phyloP scores from a whole-genome alignment of 2,888 invertebrate genomes.

The Oeneis ivallda region DNA sequence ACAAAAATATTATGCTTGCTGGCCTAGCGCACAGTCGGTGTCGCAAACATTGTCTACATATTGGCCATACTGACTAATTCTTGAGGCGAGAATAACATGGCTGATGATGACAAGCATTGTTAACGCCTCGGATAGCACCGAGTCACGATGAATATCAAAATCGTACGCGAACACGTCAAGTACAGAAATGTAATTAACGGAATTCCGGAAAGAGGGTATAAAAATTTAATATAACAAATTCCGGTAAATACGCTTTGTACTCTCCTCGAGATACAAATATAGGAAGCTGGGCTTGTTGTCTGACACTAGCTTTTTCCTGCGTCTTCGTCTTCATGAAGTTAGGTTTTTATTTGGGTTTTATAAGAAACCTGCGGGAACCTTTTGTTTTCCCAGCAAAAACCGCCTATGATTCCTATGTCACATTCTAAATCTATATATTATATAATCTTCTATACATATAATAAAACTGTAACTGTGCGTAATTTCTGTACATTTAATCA shows the following conservation, averaged over 20 bases:
- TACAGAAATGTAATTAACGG: conserved; percentile 22
- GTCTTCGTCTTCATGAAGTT: neutral
- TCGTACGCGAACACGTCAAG: conserved; percentile 11
- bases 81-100: neutral
- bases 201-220: conserved; percentile 10
- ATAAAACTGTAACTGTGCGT: too few species aligned
- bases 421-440: too few species aligned
- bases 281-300: too few species aligned
- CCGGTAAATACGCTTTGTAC: neutral
- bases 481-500: too few species aligned
- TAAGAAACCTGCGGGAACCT: too few species aligned
- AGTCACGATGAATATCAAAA: conserved; percentile 16
- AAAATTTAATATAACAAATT: conserved; percentile 5
- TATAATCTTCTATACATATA: too few species aligned
- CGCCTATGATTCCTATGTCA: too few species aligned
- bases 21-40: neutral
- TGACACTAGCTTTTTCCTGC: neutral
- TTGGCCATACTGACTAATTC: too few species aligned
- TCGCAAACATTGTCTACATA: too few species aligned
- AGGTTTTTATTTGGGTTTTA: too few species aligned
- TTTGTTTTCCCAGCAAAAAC: too few species aligned
- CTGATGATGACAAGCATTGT: conserved; percentile 22
- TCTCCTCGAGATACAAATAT: neutral
- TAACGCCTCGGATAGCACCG: conserved; percentile 10
- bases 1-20: neutral